phyloP scores from a whole-genome alignment of 2,888 invertebrate genomes.

The Nasonovia ribisnigri region DNA sequence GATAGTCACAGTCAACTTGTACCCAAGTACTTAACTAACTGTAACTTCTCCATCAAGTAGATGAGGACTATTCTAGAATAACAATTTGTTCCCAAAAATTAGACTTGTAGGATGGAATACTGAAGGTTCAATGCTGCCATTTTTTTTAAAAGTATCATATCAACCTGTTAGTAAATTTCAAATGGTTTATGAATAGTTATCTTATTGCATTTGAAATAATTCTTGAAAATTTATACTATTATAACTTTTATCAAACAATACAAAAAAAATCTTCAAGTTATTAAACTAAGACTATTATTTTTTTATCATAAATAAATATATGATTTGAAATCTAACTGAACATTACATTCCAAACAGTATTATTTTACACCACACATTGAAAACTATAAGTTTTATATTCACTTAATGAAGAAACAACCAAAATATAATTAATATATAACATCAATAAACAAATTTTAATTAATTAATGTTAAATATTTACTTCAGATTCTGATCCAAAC shows the following conservation, averaged over 20 bases:
- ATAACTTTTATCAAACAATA: neutral
- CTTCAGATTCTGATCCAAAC: constrained; percentile 85
- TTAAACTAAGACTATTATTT: neutral
- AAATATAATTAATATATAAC: too few relatives aligned
- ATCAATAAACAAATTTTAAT: neutral
- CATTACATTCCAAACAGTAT: neutral
- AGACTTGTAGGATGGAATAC: neutral
- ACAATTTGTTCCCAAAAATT: neutral
- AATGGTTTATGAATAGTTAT: neutral
- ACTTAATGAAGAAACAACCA: neutral
- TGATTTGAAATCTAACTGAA: neutral
- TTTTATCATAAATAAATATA: neutral
- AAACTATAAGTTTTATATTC: neutral
- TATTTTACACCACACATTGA: neutral
- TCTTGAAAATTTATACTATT: neutral
- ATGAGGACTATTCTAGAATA: neutral
- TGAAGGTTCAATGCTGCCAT: neutral
- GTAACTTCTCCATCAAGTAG: neutral
- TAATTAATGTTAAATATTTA: constrained; percentile 67
- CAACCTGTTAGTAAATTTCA: neutral
- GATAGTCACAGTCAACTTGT: neutral
- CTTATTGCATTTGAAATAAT: neutral
- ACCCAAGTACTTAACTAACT: neutral
- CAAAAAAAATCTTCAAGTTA: neutral
- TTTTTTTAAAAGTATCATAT: neutral